phyloP scores from a whole-genome alignment of 1,140 invertebrate species.

The Drosophila leontia region DNA sequence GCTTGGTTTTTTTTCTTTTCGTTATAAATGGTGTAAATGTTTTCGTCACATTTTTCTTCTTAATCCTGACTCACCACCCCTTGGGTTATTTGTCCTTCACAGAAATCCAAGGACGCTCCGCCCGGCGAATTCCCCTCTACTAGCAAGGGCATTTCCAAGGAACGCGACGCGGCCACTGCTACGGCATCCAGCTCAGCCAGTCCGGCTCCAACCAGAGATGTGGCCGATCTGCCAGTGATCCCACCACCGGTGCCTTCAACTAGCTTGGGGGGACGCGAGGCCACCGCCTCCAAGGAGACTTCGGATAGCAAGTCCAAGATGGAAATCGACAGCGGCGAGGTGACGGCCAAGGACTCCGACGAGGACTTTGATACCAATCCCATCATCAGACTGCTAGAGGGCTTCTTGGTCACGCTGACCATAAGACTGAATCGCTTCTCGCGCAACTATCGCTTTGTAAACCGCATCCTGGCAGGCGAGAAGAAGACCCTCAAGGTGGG shows the following conservation, averaged over 20 bases:
- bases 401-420: conserved; percentile 94
- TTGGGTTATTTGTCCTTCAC: conserved; percentile 14
- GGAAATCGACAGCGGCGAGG: conserved; percentile 73
- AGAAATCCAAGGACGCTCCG: conserved; percentile 75
- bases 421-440: conserved; percentile 94
- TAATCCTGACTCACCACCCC: neutral
- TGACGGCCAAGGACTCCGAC: conserved; percentile 78
- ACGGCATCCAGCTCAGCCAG: conserved; percentile 20
- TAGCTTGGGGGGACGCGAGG: conserved; percentile 39
- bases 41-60: neutral
- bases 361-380: conserved; percentile 81
- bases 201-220: conserved; percentile 45
- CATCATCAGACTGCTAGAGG: conserved; percentile 86
- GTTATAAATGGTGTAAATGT: conserved; percentile 58
- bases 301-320: conserved; percentile 78
- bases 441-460: conserved; percentile 96
- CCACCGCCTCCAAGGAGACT: conserved; percentile 66
- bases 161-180: conserved; percentile 50
- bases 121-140: conserved; percentile 70
- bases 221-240: conserved; percentile 62
- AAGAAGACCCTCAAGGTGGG: conserved; percentile 94
- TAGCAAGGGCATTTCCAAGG: conserved; percentile 74
- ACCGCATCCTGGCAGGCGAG: conserved; percentile 90
- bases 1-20: conserved; percentile 63
- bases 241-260: conserved; percentile 21